Evolutionary conservation across 2,888 invertebrate species (phyloP), one percentile per base, ranked within the genome.

Genomic region (Thymelicus sylvestris): DNA sequence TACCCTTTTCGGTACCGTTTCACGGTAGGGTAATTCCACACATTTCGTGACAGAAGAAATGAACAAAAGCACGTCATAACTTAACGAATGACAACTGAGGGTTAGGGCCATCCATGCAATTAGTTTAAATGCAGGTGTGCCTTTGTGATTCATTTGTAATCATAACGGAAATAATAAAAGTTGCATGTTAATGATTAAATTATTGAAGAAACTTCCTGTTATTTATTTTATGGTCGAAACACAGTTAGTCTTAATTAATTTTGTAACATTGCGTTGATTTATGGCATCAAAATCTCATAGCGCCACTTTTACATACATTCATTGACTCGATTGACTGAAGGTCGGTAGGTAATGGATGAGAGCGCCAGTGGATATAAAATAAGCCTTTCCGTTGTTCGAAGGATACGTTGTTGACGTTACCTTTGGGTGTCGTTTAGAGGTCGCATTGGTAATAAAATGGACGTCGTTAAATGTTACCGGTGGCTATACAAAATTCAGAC

Each of bases 31-130:
- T 64, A 64, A 69, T 41, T 68, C 47, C 57, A 68, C 57, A 59
- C 47, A 64, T 69, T 41, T 47, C 63, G 69, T 64, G 69, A 64
- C 59, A 59, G n/a, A 64, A 39, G 64, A 69, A 64, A 69, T 69
- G 59, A 69, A 64, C 47, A 59, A 64, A 57, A 39, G 57, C 44
- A 52, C 64, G 38, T 41, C 69, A 69, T 69, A 64, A 69, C 59
- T 69, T 69, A 69, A 47, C 47, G n/a, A 69, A 59, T 64, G 63
- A 69, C 63, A 69, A 63, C n/a, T 48, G 63, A n/a, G 68, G 68
- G 68, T 39, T 19, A 10, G 62, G 41, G 57, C 57, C 68, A 64
- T 69, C 48, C 38, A 64, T 41, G 63, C 48, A 55, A 68, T 68
- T 68, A 68, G 48, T 44, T 57, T 47, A 19, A 63, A 39, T 57